Base-by-base conservation (phyloP, 2,113 vertebrate genomes). In the Phoxinus phoxinus region DNA sequence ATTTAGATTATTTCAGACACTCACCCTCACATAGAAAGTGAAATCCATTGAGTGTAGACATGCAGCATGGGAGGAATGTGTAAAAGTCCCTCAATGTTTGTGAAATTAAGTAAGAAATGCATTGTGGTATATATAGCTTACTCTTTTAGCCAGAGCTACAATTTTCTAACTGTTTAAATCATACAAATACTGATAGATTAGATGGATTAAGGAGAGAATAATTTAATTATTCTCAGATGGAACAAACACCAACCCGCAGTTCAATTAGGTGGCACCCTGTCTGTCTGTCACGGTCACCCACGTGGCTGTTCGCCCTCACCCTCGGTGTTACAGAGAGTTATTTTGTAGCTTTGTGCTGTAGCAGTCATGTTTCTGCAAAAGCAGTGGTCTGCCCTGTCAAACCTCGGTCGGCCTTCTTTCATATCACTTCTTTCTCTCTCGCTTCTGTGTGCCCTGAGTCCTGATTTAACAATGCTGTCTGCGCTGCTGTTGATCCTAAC, bases 331-430 rank as follows among this genome's bases (percentile, higher is more conserved):
- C 82, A 77, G 85, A 81, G 72, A 72, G 83, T 80, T 87, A 79
- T 88, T 85, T 80, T 86, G 72, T 88, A 81, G 86, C 89, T 90
- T 89, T 87, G 84, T 88, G 48, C 41, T 37, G 19, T 75, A 75
- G 75, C 88, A 90, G 87, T 89, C 77, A 79, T 88, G 85, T 87
- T 90, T 87, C 84, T 84, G 80, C 25, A 61, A 11, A 89, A 92
- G 86, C 65, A 88, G 85, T 90, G 87, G 89, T 90, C 87, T 89
- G 86, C 76, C 82, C 89, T 84, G 61, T 78, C n/a, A 63, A 85
- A 37, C 84, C 69, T 82, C 8, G 78, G 46, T 88, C 44, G 74
- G 85, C 89, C 73, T 84, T 78, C 71, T 61, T 69, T 82, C 85
- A 83, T 86, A 84, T 56, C 58, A 32, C 35, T 67, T 65, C 67